These are phyloP conservation scores for Rhinichthys klamathensis DNA, from an alignment of 2,113 vertebrate genomes.

Conservation along the genomic window DNA sequence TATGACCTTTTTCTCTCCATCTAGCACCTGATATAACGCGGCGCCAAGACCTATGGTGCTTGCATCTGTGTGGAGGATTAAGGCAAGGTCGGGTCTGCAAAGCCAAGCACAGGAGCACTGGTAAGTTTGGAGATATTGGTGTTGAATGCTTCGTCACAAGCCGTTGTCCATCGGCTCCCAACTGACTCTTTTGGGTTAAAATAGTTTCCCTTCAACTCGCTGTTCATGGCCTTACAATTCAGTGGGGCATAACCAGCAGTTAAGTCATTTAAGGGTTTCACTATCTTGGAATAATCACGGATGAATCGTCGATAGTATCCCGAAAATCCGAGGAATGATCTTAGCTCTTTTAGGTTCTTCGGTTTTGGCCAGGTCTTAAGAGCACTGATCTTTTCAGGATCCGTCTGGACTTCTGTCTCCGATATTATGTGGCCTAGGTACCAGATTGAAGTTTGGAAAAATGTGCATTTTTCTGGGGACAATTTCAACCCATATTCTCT, in stretches of 20 bases:
- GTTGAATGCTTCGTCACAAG: neutral
- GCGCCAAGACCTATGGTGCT: neutral
- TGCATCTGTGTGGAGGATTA: neutral
- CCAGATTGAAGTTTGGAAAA: neutral
- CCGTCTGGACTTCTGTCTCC: neutral
- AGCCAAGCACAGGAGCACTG: neutral
- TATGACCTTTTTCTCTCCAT: too few species aligned
- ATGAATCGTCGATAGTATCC: too few species aligned
- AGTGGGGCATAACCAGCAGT: too few species aligned
- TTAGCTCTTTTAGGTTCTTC: neutral
- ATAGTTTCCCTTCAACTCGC: too few species aligned
- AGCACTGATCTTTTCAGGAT: neutral
- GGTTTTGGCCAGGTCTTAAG: neutral
- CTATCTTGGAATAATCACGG: too few species aligned
- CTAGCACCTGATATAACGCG: too few species aligned
- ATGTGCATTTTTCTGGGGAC: neutral
- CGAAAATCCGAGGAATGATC: neutral
- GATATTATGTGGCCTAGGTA: neutral
- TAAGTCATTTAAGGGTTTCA: too few species aligned
- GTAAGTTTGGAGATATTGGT: neutral
- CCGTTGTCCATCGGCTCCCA: neutral
- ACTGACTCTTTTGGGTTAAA: neutral
- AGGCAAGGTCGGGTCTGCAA: neutral
- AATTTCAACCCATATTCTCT: neutral
- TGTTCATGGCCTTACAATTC: too few species aligned